Base-by-base conservation (phyloP, 2,797 vertebrate species). In the Pitangus sulphuratus region DNA sequence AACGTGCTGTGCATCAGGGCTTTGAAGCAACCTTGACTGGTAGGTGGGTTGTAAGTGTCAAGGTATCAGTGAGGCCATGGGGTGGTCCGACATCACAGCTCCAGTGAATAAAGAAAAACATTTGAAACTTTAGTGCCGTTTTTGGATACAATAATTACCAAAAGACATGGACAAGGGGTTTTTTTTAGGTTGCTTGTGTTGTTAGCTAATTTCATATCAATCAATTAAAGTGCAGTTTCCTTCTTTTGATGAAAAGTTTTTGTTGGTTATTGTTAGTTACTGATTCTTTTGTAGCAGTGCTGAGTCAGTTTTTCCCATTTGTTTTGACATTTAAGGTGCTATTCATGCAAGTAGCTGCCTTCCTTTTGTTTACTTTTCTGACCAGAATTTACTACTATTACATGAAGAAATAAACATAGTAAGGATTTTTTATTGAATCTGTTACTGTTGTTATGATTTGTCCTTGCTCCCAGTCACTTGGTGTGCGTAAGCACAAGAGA, bases 141-240 rank as follows among this genome's bases (percentile, higher is more conserved):
- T 85, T 80, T 57, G 44, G 25, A 15, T 70, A 28, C 31, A n/a
- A 6, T 75, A 44, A 8, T 81, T 64, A 28, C 22, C 12, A 15
- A 44, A 37, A 39, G 28, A 25, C 0, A 2, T 25, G 7, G 30
- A 3, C 1, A 9, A 22, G 30, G 11, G 4, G 20, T 16, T 64
- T 33, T 74, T 48, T 48, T 70, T 39, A 58, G 66, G 39, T 8
- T 56, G 15, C 16, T 11, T 45, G 4, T 80, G 21, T 24, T 62
- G 18, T 37, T 78, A 60, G 37, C 6, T 89, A 8, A 22, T 66
- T 77, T 39, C 3, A 2, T 62, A 21, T 44, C 25, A 35, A 21
- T 44, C 25, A 35, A 0, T 79, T 89, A 68, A n/a, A 11, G 11
- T 80, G 51, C 21, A 12, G 1, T 82, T 94, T 42, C 20, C 6